These are phyloP conservation scores for Cephus nigrinus DNA, from an alignment of 2,888 invertebrate species.

Conservation along the genomic window DNA sequence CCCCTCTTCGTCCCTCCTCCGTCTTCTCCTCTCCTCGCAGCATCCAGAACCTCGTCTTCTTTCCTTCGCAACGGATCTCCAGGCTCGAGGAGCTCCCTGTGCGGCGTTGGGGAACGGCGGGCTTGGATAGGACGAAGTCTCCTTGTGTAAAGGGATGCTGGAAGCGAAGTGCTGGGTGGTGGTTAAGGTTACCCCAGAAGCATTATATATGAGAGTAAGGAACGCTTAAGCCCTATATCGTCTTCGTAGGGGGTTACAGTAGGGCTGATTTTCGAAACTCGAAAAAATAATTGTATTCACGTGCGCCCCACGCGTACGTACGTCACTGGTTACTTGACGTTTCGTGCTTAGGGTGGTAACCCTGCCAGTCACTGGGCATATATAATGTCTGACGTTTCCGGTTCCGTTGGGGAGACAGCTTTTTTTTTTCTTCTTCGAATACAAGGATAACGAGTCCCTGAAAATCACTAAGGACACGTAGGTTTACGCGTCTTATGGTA, in stretches of 20 bases:
- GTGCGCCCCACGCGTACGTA: conserved; percentile 18
- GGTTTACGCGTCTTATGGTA: neutral
- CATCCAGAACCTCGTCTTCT: conserved; percentile 19
- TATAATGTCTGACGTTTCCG: conserved; percentile 57
- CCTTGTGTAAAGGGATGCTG: neutral
- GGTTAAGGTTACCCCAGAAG: neutral
- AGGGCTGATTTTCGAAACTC: conserved; percentile 22
- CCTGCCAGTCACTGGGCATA: conserved; percentile 31
- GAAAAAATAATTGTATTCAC: conserved; percentile 46
- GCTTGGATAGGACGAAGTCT: neutral
- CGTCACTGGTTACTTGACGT: neutral
- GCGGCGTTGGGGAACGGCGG: neutral
- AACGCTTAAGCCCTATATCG: conserved; percentile 2
- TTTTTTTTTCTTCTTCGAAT: conserved; percentile 11
- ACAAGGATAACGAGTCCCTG: conserved; percentile 10
- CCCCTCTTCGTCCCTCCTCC: conserved; percentile 28
- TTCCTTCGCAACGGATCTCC: conserved; percentile 6
- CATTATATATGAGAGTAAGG: conserved; percentile 1
- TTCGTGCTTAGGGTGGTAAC: neutral
- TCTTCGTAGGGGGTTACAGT: neutral
- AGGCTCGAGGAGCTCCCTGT: neutral
- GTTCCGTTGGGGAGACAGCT: conserved; percentile 28
- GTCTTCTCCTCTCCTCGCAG: conserved; percentile 24
- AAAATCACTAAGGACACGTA: conserved; percentile 10
- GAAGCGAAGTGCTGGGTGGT: neutral